These are phyloP conservation scores for Bemisia tabaci DNA, from an alignment of 1,140 invertebrate species.

Conservation along the genomic window DNA sequence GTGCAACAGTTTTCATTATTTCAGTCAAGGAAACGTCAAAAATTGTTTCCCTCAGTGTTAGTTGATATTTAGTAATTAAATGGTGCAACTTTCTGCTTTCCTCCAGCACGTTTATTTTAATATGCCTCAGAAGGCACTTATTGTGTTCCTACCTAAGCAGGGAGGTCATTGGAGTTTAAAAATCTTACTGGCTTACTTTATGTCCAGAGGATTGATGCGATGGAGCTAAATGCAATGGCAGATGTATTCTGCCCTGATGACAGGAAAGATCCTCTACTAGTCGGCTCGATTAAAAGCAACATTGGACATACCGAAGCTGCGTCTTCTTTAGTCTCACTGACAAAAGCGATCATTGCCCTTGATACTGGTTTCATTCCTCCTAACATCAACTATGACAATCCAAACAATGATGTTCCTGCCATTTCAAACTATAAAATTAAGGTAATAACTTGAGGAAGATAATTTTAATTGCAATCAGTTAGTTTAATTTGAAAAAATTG, in stretches of 20 bases:
- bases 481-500: no score
- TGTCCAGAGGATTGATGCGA: slow-evolving; percentile 17
- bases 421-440: slow-evolving; percentile 34
- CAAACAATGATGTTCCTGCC: slow-evolving; percentile 37
- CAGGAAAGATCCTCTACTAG: slow-evolving; percentile 39
- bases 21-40: no score
- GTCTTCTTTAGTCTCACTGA: slow-evolving; percentile 42
- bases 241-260: slow-evolving; percentile 18
- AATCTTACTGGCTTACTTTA: not conserved
- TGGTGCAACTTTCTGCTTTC: no score
- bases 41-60: no score
- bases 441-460: slow-evolving; percentile 14
- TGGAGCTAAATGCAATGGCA: slow-evolving; percentile 18
- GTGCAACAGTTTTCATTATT: no score
- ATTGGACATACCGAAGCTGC: slow-evolving; percentile 60
- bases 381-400: slow-evolving; percentile 21
- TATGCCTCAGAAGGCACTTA: no score
- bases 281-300: slow-evolving; percentile 64
- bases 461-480: not conserved
- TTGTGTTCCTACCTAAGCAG: no score
- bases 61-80: no score
- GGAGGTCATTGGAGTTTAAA: no score
- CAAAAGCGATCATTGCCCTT: slow-evolving; percentile 34
- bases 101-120: no score
- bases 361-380: slow-evolving; percentile 23